Conservation (phyloP, 2,888 invertebrate genomes). For the Eretmocerus hayati region DNA sequence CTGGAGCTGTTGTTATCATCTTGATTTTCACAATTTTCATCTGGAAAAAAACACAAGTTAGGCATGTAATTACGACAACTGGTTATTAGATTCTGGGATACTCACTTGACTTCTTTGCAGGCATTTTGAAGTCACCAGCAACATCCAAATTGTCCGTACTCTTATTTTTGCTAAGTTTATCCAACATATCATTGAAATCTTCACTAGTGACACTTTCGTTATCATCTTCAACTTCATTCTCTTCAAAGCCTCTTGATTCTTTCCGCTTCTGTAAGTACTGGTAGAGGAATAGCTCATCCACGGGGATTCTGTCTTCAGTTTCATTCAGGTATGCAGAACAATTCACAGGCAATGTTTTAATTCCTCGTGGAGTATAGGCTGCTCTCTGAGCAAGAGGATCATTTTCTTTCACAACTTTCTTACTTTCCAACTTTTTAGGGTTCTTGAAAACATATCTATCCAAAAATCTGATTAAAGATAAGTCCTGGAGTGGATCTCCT, state of each 20-base stretch:
- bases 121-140: constrained; percentile 45
- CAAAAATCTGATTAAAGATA: constrained; percentile 81
- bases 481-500: constrained; percentile 91
- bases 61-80: neutral
- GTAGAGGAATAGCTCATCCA: constrained; percentile 83
- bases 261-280: constrained; percentile 48
- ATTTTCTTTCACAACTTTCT: constrained; percentile 50
- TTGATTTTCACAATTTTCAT: neutral
- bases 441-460: constrained; percentile 96
- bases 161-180: constrained; percentile 40
- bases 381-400: constrained; percentile 62
- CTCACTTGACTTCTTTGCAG: constrained; percentile 35
- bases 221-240: constrained; percentile 43
- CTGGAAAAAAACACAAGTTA: neutral
- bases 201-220: constrained; percentile 46
- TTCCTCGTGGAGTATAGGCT: constrained; percentile 64
- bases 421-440: constrained; percentile 61
- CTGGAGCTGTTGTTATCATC: constrained; percentile 7
- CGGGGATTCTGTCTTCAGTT: constrained; percentile 69
- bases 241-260: constrained; percentile 26
- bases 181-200: constrained; percentile 51
- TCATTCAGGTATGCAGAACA: constrained; percentile 64
- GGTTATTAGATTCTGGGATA: neutral
- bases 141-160: constrained; percentile 50
- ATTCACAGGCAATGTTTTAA: constrained; percentile 65